Conservation (phyloP, 2,797 vertebrate genomes). For the Sebastolobus alascanus region DNA sequence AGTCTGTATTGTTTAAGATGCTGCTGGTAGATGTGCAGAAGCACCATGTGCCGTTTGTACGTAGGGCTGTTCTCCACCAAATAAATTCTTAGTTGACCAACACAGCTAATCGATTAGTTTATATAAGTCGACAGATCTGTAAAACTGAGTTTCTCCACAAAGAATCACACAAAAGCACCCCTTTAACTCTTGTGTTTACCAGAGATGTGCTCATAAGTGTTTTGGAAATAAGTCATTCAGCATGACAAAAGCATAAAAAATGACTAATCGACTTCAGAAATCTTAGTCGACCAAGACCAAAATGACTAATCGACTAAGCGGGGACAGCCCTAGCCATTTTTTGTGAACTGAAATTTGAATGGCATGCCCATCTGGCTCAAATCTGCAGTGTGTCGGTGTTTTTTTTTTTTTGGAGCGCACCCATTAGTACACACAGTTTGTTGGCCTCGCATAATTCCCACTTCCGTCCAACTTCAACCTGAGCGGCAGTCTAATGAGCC, state of each 20-base stretch:
- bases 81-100: too few relatives aligned
- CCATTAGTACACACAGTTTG: neutral
- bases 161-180: too few relatives aligned
- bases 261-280: too few relatives aligned
- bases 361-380: constrained; percentile 15
- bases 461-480: constrained; percentile 20
- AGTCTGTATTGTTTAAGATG: neutral
- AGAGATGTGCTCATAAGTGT: too few relatives aligned
- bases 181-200: too few relatives aligned
- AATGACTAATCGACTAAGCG: neutral
- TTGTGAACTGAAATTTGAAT: neutral
- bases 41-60: neutral
- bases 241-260: too few relatives aligned
- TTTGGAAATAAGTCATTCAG: too few relatives aligned
- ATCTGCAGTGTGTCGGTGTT: neutral
- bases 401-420: neutral
- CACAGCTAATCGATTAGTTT: too few relatives aligned
- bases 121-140: too few relatives aligned
- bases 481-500: constrained; percentile 50
- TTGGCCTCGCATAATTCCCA: constrained; percentile 24
- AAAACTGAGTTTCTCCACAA: too few relatives aligned
- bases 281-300: neutral
- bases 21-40: neutral
- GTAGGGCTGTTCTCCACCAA: too few relatives aligned
- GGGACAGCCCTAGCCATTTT: too few relatives aligned